These are phyloP conservation scores for Nothobranchius kuhntae DNA, from an alignment of 2,113 vertebrate species.

Conservation along the genomic window DNA sequence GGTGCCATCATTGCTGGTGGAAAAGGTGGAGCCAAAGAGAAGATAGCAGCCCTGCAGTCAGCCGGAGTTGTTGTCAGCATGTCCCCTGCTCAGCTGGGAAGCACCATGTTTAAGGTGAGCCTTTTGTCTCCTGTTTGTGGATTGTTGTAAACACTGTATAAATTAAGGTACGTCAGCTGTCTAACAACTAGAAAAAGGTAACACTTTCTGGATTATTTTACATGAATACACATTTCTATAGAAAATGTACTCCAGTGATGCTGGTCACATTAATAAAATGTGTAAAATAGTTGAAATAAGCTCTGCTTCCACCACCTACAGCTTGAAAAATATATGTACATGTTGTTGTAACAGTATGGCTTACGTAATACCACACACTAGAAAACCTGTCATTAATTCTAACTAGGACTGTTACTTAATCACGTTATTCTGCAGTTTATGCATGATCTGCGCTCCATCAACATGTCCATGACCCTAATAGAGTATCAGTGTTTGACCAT, in stretches of 20 bases:
- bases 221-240: background rate
- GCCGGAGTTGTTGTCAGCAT: constrained; percentile 95
- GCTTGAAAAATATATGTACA: too few relatives aligned
- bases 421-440: too few relatives aligned
- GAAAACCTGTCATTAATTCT: too few relatives aligned
- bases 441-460: background rate
- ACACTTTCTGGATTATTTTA: background rate
- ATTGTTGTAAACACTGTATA: background rate
- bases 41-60: constrained; percentile 93
- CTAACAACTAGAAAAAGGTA: background rate
- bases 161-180: background rate
- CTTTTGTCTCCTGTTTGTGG: background rate
- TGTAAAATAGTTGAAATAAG: background rate
- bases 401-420: too few relatives aligned
- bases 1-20: constrained; percentile 98
- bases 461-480: background rate
- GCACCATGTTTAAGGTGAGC: constrained; percentile 95
- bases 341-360: too few relatives aligned
- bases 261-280: background rate
- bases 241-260: background rate
- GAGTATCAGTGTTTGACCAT: background rate
- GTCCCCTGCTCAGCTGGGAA: constrained; percentile 97
- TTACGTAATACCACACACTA: too few relatives aligned
- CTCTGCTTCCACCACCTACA: background rate
- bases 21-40: constrained; percentile 97